Conservation (phyloP, 2,113 vertebrate genomes). For the Hyperopisus bebe region DNA sequence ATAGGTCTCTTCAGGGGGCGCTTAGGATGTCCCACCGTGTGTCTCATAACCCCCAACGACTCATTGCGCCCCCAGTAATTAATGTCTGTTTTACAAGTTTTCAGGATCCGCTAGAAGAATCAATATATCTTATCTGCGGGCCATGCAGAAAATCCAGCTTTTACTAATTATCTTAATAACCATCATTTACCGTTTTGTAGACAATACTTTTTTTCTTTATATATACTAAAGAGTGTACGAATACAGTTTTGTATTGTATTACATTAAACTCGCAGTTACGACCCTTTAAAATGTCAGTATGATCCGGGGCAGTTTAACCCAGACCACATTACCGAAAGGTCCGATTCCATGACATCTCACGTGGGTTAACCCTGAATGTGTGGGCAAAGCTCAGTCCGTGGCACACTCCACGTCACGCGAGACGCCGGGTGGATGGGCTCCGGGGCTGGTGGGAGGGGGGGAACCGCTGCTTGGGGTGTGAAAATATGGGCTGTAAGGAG, state of each 20-base stretch:
- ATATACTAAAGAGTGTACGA: background rate
- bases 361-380: background rate
- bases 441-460: conserved; percentile 28
- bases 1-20: background rate
- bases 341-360: background rate
- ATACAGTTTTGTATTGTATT: background rate
- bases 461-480: conserved; percentile 45
- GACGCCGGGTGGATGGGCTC: background rate
- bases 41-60: background rate
- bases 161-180: background rate
- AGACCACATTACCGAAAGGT: background rate
- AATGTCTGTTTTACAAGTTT: background rate
- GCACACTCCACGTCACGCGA: background rate
- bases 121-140: background rate
- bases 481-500: conserved; percentile 52
- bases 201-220: background rate
- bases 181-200: background rate
- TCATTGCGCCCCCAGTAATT: background rate
- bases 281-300: background rate
- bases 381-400: background rate
- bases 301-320: background rate
- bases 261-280: background rate
- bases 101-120: background rate
- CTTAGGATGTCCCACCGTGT: background rate
- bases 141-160: background rate